Evolutionary conservation across 2,113 vertebrate species (phyloP).

Genomic region (Nothoprocta pentlandii): DNA sequence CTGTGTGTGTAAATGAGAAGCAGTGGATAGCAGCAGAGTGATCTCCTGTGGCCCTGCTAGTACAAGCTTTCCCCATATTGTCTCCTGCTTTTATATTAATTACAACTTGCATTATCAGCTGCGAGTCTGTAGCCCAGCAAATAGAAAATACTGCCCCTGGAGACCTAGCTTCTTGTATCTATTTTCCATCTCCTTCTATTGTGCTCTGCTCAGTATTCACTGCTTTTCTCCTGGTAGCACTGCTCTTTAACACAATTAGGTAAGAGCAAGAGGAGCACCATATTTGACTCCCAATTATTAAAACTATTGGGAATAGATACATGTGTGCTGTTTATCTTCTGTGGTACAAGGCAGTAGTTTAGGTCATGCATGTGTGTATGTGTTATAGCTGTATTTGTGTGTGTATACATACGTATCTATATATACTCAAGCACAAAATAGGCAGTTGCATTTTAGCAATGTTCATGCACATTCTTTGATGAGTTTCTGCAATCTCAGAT

Average conservation of each 20-base stretch:
- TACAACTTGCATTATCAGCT: conserved; percentile 99
- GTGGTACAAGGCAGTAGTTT: not conserved
- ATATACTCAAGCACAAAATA: not conserved
- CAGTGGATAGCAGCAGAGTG: conserved; percentile 81
- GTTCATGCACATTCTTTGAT: not conserved
- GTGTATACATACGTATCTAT: not conserved
- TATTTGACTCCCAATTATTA: conserved; percentile 95
- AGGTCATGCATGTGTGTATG: conserved; percentile 35
- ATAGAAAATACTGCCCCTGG: conserved; percentile 93
- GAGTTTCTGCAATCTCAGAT: not conserved
- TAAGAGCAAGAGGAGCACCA: conserved; percentile 85
- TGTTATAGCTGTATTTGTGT: not conserved
- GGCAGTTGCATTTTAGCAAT: conserved; percentile 3
- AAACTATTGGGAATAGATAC: conserved; percentile 90
- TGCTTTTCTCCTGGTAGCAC: conserved; percentile 90
- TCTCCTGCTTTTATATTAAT: conserved; percentile 99
- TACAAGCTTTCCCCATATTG: conserved; percentile 93
- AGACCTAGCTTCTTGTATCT: conserved; percentile 93
- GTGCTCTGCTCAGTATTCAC: conserved; percentile 85
- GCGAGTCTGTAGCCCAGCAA: conserved; percentile 93
- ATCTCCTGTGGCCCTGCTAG: conserved; percentile 89
- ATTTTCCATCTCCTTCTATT: conserved; percentile 92
- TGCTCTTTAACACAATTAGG: conserved; percentile 97
- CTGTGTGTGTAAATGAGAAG: conserved; percentile 89
- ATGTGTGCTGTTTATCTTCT: conserved; percentile 73